Evolutionary conservation across 2,797 vertebrate genomes (phyloP).

Genomic region (Xerus rutilus): DNA sequence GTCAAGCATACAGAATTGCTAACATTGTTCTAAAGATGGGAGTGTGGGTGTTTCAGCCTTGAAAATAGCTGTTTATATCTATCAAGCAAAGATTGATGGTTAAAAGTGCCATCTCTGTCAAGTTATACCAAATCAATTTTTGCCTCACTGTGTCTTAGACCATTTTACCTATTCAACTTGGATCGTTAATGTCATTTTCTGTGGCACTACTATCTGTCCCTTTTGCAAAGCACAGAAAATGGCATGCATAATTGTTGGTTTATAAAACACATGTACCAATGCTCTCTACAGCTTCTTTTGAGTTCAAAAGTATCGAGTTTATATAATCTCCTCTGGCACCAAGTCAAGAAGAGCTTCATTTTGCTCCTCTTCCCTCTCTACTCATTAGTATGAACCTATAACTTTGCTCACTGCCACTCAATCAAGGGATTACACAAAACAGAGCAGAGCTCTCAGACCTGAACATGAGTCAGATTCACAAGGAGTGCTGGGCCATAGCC

Average conservation of each 20-base stretch:
- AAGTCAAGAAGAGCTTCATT: slow-evolving; percentile 23
- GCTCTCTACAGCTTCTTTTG: slow-evolving; percentile 9
- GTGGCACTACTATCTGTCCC: slow-evolving; percentile 60
- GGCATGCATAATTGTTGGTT: slow-evolving; percentile 15
- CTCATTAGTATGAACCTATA: neutral
- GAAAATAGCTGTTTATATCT: slow-evolving; percentile 71
- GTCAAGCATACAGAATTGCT: slow-evolving; percentile 78
- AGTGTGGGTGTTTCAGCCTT: slow-evolving; percentile 70
- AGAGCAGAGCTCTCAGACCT: neutral
- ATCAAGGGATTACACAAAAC: neutral
- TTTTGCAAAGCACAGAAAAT: slow-evolving; percentile 71
- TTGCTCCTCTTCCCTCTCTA: neutral
- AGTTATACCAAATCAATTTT: slow-evolving; percentile 77
- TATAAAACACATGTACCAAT: slow-evolving; percentile 27
- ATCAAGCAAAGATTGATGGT: slow-evolving; percentile 43
- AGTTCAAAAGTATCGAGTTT: slow-evolving; percentile 1
- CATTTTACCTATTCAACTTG: slow-evolving; percentile 73
- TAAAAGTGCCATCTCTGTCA: slow-evolving; percentile 72
- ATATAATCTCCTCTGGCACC: slow-evolving; percentile 9
- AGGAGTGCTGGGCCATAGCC: neutral
- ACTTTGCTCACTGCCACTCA: neutral
- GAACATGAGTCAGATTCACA: neutral
- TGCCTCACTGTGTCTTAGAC: slow-evolving; percentile 53
- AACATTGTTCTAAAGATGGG: slow-evolving; percentile 77
- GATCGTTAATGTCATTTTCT: slow-evolving; percentile 77